These are phyloP conservation scores for Nineta flava DNA, from an alignment of 2,888 invertebrate genomes.

Conservation along the genomic window DNA sequence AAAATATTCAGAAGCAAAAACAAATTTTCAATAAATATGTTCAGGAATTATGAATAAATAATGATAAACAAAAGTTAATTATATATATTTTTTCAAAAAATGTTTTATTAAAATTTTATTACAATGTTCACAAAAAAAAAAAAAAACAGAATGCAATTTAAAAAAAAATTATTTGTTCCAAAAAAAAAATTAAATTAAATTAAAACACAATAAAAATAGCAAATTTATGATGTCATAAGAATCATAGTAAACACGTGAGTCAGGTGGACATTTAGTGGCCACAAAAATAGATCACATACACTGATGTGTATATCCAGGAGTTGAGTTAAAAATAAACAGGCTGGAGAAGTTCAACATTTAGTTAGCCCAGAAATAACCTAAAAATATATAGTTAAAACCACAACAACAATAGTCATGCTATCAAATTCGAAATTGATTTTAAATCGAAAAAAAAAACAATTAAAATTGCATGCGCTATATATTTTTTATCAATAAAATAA, in stretches of 20 bases:
- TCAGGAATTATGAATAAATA: neutral
- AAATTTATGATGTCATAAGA: neutral
- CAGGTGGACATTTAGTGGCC: constrained; percentile 1
- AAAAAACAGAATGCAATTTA: neutral
- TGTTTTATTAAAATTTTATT: neutral
- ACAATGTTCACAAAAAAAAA: neutral
- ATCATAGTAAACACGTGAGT: constrained; percentile 6
- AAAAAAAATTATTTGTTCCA: too few species aligned
- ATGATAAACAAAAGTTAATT: neutral
- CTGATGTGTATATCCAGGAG: constrained; percentile 4
- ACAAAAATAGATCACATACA: constrained; percentile 3
- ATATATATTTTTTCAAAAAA: neutral
- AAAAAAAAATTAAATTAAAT: neutral
- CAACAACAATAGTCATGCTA: too few species aligned
- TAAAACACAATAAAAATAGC: constrained; percentile 1
- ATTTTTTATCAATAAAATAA: too few species aligned
- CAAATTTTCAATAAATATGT: too few species aligned
- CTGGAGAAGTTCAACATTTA: constrained; percentile 4
- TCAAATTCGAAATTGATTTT: too few species aligned
- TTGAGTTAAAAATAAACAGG: constrained; percentile 3
- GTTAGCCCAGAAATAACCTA: constrained; percentile 8
- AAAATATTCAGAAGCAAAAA: too few species aligned
- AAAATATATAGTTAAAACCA: constrained; percentile 1
- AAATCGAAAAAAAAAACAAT: too few species aligned
- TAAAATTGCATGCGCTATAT: too few species aligned